phyloP scores from a whole-genome alignment of 2,888 invertebrate species.

The Lasioglossum marginatum region DNA sequence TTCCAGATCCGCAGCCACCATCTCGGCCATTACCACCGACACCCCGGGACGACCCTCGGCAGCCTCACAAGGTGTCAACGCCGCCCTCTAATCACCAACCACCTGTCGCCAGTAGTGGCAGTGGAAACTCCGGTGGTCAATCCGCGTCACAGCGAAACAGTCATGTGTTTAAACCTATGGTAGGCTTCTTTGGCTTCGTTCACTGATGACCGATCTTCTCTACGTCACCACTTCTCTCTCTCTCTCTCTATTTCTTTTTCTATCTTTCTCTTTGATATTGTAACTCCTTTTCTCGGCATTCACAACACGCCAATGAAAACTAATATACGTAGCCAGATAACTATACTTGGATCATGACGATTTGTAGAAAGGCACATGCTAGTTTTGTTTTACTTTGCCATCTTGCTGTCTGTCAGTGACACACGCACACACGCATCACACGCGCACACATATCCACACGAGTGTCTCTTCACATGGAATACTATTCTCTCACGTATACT shows the following conservation, averaged over 20 bases:
- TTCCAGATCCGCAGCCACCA: conserved; percentile 94
- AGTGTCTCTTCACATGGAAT: conserved; percentile 33
- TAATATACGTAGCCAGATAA: conserved; percentile 50
- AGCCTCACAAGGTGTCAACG: conserved; percentile 82
- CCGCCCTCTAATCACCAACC: conserved; percentile 83
- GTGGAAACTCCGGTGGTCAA: conserved; percentile 80
- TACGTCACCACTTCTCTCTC: conserved; percentile 5
- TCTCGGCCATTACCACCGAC: conserved; percentile 94
- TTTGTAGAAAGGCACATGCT: conserved; percentile 68
- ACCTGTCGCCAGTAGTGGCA: conserved; percentile 84
- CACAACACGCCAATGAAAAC: conserved; percentile 28
- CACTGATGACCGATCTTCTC: neutral
- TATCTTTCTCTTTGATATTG: conserved; percentile 17
- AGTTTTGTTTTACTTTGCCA: conserved; percentile 59
- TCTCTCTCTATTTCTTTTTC: neutral
- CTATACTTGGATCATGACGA: conserved; percentile 34
- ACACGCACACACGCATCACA: conserved; percentile 29
- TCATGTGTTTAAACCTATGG: conserved; percentile 95
- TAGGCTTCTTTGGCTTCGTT: conserved; percentile 83
- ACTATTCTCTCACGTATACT: conserved; percentile 45
- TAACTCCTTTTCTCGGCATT: conserved; percentile 30
- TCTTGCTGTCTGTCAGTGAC: conserved; percentile 53
- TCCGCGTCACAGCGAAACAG: conserved; percentile 92
- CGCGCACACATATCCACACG: neutral
- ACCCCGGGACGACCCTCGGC: conserved; percentile 87